Evolutionary conservation across 2,797 vertebrate species (phyloP).

Genomic region (Melanotaenia maccullochi): DNA sequence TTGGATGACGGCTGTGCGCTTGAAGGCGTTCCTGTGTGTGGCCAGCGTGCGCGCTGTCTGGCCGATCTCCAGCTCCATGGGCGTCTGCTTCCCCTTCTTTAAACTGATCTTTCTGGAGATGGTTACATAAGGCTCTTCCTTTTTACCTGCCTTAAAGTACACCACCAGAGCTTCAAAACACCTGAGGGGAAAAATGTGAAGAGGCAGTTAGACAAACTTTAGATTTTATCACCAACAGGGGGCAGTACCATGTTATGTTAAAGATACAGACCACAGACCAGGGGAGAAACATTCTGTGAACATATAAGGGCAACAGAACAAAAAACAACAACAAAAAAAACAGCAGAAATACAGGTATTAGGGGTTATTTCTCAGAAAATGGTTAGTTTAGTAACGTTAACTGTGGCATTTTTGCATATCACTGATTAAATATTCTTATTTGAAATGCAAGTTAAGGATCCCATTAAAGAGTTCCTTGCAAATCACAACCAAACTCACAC

Average conservation of each 20-base stretch:
- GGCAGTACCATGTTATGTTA: constrained; percentile 33
- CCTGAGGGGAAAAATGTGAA: constrained; percentile 60
- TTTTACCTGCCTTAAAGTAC: constrained; percentile 85
- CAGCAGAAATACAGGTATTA: neutral
- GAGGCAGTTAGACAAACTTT: neutral
- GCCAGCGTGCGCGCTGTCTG: constrained; percentile 89
- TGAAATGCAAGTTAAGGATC: neutral
- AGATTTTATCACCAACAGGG: constrained; percentile 50
- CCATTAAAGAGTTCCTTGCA: neutral
- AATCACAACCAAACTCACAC: constrained; percentile 30
- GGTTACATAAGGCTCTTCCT: constrained; percentile 94
- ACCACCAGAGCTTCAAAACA: constrained; percentile 87
- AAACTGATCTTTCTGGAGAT: constrained; percentile 92
- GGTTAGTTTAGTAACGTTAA: neutral
- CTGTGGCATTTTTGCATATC: neutral
- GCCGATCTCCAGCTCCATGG: constrained; percentile 93
- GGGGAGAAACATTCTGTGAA: neutral
- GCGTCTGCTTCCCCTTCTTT: constrained; percentile 79
- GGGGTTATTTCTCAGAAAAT: neutral
- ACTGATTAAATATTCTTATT: neutral
- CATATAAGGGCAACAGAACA: neutral
- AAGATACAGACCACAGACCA: neutral
- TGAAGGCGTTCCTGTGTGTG: constrained; percentile 93
- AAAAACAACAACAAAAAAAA: too few relatives aligned
- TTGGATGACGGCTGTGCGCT: constrained; percentile 94